phyloP scores from a whole-genome alignment of 2,888 invertebrate species.

The Drosophila ustulata region DNA sequence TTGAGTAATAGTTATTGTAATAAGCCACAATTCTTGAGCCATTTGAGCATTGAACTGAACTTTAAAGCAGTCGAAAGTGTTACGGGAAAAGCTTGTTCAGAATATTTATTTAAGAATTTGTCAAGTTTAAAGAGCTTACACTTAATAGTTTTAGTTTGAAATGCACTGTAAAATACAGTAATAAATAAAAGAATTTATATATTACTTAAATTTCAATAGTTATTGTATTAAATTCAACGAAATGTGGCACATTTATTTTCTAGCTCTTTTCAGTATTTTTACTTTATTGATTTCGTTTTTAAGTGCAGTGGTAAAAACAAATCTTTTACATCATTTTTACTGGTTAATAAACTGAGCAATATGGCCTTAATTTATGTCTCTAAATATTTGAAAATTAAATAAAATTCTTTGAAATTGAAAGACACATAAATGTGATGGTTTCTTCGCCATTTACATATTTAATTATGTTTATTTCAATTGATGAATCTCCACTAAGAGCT shows the following conservation, averaged over 20 bases:
- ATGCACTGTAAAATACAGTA: too few species aligned
- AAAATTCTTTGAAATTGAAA: not conserved
- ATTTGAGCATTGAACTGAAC: not conserved
- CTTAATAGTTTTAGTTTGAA: too few species aligned
- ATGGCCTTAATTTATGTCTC: not conserved
- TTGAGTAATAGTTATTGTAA: conserved; percentile 42
- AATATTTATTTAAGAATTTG: not conserved
- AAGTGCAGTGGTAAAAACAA: not conserved
- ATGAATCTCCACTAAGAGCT: not conserved
- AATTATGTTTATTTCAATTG: not conserved
- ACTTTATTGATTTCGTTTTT: not conserved
- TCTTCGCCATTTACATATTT: not conserved
- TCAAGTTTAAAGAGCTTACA: not conserved
- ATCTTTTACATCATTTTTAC: too few species aligned
- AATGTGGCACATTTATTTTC: too few species aligned
- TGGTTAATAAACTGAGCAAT: too few species aligned
- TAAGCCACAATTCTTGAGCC: conserved; percentile 6
- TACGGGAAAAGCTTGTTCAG: not conserved
- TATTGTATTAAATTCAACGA: too few species aligned
- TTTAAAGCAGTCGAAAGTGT: not conserved
- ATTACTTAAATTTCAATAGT: too few species aligned
- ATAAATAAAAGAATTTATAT: too few species aligned
- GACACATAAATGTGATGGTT: too few species aligned
- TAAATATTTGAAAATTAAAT: not conserved
- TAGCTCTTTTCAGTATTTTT: too few species aligned